These are phyloP conservation scores for Morelia viridis DNA, from an alignment of 2,797 vertebrate species.

Conservation along the genomic window DNA sequence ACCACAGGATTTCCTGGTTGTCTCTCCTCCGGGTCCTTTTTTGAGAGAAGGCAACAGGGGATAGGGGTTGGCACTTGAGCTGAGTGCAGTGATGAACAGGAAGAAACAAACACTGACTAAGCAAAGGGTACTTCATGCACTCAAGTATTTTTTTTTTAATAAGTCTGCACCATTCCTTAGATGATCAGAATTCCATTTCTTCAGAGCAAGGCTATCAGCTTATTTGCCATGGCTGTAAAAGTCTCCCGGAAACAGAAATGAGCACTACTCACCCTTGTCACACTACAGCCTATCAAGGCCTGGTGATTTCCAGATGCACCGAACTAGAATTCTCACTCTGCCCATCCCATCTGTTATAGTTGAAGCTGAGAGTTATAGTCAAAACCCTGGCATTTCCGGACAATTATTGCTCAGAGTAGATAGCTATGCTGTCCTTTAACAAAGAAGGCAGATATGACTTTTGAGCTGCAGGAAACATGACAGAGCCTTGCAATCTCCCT, in stretches of 20 bases:
- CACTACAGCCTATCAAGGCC: not conserved
- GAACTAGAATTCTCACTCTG: not conserved
- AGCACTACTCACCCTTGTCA: not conserved
- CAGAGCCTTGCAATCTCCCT: constrained; percentile 38
- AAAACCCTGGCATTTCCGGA: not conserved
- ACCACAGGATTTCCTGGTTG: not conserved
- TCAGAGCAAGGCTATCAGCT: not conserved
- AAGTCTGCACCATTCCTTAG: not conserved
- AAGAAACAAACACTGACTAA: not conserved
- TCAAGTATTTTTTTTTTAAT: not conserved
- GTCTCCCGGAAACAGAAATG: not conserved
- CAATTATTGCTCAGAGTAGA: not conserved
- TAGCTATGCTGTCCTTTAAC: constrained; percentile 27
- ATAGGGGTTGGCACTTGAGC: not conserved
- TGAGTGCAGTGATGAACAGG: not conserved
- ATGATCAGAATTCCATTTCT: not conserved
- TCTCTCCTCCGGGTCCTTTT: not conserved
- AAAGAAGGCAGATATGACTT: constrained; percentile 23
- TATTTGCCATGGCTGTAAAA: not conserved
- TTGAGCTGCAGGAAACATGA: not conserved
- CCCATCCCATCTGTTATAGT: not conserved
- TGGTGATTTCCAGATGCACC: not conserved
- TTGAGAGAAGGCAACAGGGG: not conserved
- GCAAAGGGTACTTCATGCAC: not conserved
- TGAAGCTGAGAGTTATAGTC: not conserved